Evolutionary conservation across 2,888 invertebrate species (phyloP).

Genomic region (Helleia helle): DNA sequence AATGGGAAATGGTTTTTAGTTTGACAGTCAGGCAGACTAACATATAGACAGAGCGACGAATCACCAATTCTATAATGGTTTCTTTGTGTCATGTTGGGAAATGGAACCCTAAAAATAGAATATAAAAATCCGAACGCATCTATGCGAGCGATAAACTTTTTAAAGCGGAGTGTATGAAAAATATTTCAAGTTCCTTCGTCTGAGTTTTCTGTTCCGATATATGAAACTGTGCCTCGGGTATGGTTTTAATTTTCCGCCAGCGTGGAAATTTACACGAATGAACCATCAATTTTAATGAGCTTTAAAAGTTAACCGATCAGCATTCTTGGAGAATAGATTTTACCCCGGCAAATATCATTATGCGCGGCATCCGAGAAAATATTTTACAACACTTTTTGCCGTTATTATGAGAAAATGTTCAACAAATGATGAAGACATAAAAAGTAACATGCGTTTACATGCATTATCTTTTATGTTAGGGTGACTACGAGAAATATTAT

Average conservation of each 20-base stretch:
- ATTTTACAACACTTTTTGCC: too few relatives aligned
- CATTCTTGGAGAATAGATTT: constrained; percentile 27
- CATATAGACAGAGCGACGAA: too few relatives aligned
- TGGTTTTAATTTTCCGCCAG: constrained; percentile 71
- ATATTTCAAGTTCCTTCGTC: constrained; percentile 33
- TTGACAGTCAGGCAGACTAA: too few relatives aligned
- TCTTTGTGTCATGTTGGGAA: too few relatives aligned
- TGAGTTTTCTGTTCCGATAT: neutral
- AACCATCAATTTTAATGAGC: constrained; percentile 72
- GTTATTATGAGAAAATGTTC: neutral
- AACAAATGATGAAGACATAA: neutral
- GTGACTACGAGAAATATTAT: too few relatives aligned
- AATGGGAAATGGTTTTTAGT: too few relatives aligned
- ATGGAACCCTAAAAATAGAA: constrained; percentile 20
- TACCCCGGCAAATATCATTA: constrained; percentile 23
- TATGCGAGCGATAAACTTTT: constrained; percentile 44
- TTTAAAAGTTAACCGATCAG: constrained; percentile 67
- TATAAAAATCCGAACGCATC: constrained; percentile 29
- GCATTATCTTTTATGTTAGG: too few relatives aligned
- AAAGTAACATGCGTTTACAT: neutral
- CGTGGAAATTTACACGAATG: constrained; percentile 64
- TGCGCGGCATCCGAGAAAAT: too few relatives aligned
- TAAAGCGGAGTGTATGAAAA: constrained; percentile 42
- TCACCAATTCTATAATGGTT: too few relatives aligned
- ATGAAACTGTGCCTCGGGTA: constrained; percentile 48